Percentiles rank a stretch among this genome's conserved stretches.
phyloP scores from a whole-genome alignment of 2,797 vertebrate genomes.

The Gymnodraco acuticeps region DNA sequence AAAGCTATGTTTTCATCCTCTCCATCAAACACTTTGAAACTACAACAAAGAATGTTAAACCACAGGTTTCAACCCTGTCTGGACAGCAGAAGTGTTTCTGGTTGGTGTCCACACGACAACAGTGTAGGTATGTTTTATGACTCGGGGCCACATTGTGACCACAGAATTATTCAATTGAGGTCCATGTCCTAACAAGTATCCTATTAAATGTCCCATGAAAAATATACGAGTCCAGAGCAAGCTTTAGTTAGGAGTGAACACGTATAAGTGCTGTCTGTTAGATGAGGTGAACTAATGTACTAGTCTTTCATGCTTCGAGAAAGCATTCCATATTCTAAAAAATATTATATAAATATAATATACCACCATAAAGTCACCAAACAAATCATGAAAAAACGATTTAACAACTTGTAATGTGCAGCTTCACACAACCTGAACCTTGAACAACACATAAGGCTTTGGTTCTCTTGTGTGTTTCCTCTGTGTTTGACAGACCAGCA shows the following conservation, averaged over 20 bases:
- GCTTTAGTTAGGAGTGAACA: background rate
- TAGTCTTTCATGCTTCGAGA: no score
- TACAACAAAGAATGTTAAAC: conserved; percentile 51
- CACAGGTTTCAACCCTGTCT: conserved; percentile 40
- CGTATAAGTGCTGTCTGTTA: background rate
- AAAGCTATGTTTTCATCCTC: conserved; percentile 68
- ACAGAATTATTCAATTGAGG: conserved; percentile 50
- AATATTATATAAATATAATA: no score
- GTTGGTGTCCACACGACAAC: conserved; percentile 62
- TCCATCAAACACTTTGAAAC: conserved; percentile 57
- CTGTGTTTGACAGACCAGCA: conserved; percentile 2
- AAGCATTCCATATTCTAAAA: no score
- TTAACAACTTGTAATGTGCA: background rate
- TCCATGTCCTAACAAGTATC: conserved; percentile 42
- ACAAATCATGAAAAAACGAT: background rate
- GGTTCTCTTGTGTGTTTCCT: conserved; percentile 4
- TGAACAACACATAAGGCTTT: background rate
- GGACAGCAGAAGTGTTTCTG: conserved; percentile 52
- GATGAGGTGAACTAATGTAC: background rate
- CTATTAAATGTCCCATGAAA: background rate
- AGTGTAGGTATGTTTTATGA: conserved; percentile 62
- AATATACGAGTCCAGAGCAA: background rate
- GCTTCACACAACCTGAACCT: background rate
- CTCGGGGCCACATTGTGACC: conserved; percentile 44
- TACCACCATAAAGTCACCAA: background rate